A percentile compares a stretch with the other conserved stretches of the same genome.
phyloP scores from a whole-genome alignment of 2,113 vertebrate species.

The Redunca redunca region DNA sequence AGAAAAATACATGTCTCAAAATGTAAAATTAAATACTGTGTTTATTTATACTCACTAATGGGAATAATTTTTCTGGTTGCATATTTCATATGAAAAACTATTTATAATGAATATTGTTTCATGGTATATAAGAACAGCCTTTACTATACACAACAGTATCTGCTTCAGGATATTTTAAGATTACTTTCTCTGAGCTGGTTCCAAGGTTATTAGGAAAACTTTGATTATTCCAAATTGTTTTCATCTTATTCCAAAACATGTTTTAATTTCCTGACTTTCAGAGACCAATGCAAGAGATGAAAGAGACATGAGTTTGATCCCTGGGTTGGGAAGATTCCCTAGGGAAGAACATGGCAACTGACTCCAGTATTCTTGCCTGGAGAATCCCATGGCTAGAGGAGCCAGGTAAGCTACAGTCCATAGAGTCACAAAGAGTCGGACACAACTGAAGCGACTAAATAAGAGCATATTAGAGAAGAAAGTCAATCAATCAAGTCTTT shows the following conservation, averaged over 20 bases:
- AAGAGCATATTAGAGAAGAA: background rate
- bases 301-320: background rate
- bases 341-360: background rate
- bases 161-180: background rate
- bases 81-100: background rate
- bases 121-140: background rate
- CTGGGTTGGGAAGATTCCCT: background rate
- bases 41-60: background rate
- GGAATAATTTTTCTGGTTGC: background rate
- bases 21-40: background rate
- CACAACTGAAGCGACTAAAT: rapidly evolving
- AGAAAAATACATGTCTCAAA: background rate
- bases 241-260: background rate
- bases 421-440: background rate
- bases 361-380: background rate
- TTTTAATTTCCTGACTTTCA: background rate
- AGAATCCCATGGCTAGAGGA: background rate
- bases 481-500: background rate
- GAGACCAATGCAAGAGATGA: background rate
- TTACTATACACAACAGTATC: background rate
- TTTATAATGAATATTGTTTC: background rate
- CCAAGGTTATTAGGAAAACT: background rate
- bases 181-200: background rate
- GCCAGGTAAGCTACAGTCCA: background rate
- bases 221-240: background rate